A percentile compares a stretch with the other conserved stretches of the same genome.
phyloP scores from a whole-genome alignment of 2,797 vertebrate genomes.

The Lutjanus argentimaculatus region DNA sequence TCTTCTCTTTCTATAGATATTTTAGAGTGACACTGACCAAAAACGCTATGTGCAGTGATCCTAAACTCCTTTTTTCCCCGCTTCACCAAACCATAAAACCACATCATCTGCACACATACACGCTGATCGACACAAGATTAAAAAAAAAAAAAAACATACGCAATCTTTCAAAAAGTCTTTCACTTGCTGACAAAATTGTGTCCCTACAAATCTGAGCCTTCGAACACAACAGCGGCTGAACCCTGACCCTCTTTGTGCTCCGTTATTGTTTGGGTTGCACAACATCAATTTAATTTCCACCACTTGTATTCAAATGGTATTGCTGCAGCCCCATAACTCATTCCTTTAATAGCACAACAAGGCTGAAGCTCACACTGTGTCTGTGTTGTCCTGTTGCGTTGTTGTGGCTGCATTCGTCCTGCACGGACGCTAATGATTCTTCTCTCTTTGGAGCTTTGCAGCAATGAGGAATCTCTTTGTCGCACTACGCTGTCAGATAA shows the following conservation, averaged over 20 bases:
- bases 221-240: not conserved
- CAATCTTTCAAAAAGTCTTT: not conserved
- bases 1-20: not conserved
- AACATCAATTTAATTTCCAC: constrained; percentile 18
- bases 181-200: not conserved
- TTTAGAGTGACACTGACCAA: not conserved
- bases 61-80: not conserved
- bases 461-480: constrained; percentile 50
- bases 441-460: constrained; percentile 44
- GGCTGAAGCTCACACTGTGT: constrained; percentile 1
- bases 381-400: constrained; percentile 43
- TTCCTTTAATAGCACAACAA: constrained; percentile 28
- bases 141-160: not conserved
- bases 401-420: constrained; percentile 20
- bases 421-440: constrained; percentile 44
- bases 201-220: constrained; percentile 2
- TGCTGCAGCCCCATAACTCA: constrained; percentile 25
- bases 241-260: not conserved
- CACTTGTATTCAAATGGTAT: not conserved
- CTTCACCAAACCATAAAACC: not conserved
- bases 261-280: constrained; percentile 12
- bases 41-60: constrained; percentile 1
- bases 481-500: constrained; percentile 54
- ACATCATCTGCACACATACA: not conserved
- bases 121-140: not conserved